Base-by-base conservation (phyloP, 1,140 invertebrate species). In the Lepidurus apus region DNA sequence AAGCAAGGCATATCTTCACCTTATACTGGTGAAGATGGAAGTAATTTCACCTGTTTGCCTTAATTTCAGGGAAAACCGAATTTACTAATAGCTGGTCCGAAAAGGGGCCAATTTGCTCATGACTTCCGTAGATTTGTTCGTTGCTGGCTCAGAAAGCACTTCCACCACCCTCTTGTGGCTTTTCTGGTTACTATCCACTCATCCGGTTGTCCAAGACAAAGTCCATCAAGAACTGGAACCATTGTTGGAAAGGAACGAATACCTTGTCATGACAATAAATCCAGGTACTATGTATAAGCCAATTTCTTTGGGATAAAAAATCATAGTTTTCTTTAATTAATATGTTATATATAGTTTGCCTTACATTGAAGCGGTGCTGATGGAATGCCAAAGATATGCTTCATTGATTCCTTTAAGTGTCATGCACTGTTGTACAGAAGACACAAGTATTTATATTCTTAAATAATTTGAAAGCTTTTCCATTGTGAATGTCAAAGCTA, bases 81-180 rank as follows among this genome's bases (percentile, higher is more conserved):
- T 34, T 34, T 75, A 34, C 13, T 75, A 11, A 34, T 11, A 34
- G 1, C 2, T 1, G 26, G 26, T 75, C 42, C 4, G 24, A 34
- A 43, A 21, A 82, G 82, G 74, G 80, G 78, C 77, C 43, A 75
- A 82, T 42, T 43, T 82, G 74, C 13, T 21, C 10, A 44, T 77
- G 24, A 24, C 9, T 1, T 7, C 21, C 11, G 26, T 82, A 73
- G 82, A 82, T 74, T 82, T 84, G 24, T 82, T 86, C 13, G 77
- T 84, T 1, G 84, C 83, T 42, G 81, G 81, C 34, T 82, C 83
- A 34, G 87, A 88, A 77, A 95, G 93, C 0, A 94, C 93, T 0
- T 89, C 91, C 53, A 90, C 87, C 44, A 89, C 91, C 0, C 82
- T 95, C 5, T 89, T 91, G 79, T 92, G 94, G 85, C 87, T 89